These are phyloP conservation scores for Caenorhabditis elegans DNA, from an alignment of 1,140 invertebrate species.

Conservation along the genomic window DNA sequence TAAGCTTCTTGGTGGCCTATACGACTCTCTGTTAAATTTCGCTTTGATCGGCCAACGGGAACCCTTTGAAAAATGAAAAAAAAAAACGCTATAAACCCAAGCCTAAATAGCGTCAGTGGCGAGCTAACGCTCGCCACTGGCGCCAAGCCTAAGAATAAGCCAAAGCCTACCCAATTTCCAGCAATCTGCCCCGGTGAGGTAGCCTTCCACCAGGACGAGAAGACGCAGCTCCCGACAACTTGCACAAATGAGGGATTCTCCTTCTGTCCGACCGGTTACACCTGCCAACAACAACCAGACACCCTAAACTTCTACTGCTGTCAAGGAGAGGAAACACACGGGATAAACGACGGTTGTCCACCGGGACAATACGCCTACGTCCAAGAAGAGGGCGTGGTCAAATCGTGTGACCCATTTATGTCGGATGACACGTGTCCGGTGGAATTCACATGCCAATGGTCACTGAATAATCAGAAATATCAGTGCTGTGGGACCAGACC, in stretches of 20 bases:
- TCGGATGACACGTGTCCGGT: constrained; percentile 27
- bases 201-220: constrained; percentile 40
- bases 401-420: constrained; percentile 40
- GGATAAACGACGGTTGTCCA: constrained; percentile 45
- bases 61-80: too few relatives aligned
- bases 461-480: constrained; percentile 41
- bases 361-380: constrained; percentile 39
- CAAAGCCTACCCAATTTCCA: too few relatives aligned
- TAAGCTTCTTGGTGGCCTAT: too few relatives aligned
- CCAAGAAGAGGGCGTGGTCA: constrained; percentile 27
- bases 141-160: too few relatives aligned
- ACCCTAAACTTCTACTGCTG: constrained; percentile 40
- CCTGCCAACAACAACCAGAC: constrained; percentile 41
- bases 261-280: constrained; percentile 36
- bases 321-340: constrained; percentile 18
- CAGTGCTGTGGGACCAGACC: constrained; percentile 47
- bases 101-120: too few relatives aligned
- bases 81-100: too few relatives aligned
- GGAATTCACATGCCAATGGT: constrained; percentile 49
- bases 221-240: constrained; percentile 30
- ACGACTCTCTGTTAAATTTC: too few relatives aligned
- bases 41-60: too few relatives aligned
- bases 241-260: constrained; percentile 43
- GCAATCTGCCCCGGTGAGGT: constrained; percentile 39
- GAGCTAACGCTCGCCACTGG: too few relatives aligned